Evolutionary conservation across 2,797 vertebrate genomes (phyloP), one percentile per base, ranked within the genome.

Genomic region (Lithobates sylvaticus): DNA sequence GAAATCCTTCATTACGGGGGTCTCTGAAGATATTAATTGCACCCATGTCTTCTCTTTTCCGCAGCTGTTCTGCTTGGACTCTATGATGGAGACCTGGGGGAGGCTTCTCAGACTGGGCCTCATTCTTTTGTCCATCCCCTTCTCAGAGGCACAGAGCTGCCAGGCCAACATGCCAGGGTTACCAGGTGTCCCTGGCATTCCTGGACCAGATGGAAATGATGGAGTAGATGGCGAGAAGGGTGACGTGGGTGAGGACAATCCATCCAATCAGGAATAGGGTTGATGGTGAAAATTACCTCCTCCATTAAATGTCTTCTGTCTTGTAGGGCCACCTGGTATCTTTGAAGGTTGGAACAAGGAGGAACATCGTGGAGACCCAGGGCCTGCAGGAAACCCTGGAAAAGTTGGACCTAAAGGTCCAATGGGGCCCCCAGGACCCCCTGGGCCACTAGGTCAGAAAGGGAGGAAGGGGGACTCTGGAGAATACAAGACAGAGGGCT

Each of bases 181-280:
- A 70, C 95, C 96, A 0, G 96, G 96, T 1, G 0, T 87, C 3
- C 95, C 95, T 7, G 95, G 94, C 26, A 8, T 50, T 72, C 94
- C 94, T 2, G 96, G 96, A 44, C 18, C 83, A 0, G 89, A 95
- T 0, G 96, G 96, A 83, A 89, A 26, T 36, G 95, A 95, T 0
- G 96, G 96, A 13, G 32, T 3, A 2, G 90, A 90, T 0, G 96
- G 96, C 32, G 74, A 0, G 7, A 96, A 95, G 79, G 96, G 96
- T 0, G 93, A 95, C 0, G 91, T 1, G 93, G 95, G 95, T 95
- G 92, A 90, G 88, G 27, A 54, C 50, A 54, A 54, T 5, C 2
- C 50, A 16, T 54, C 50, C 44, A 50, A 54, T 54, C 13, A 18
- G 50, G 50, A 54, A 18, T 4, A 15, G 4, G 50, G 15, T 36